phyloP scores from a whole-genome alignment of 1,140 invertebrate genomes.

The Zelostemma sp. region DNA sequence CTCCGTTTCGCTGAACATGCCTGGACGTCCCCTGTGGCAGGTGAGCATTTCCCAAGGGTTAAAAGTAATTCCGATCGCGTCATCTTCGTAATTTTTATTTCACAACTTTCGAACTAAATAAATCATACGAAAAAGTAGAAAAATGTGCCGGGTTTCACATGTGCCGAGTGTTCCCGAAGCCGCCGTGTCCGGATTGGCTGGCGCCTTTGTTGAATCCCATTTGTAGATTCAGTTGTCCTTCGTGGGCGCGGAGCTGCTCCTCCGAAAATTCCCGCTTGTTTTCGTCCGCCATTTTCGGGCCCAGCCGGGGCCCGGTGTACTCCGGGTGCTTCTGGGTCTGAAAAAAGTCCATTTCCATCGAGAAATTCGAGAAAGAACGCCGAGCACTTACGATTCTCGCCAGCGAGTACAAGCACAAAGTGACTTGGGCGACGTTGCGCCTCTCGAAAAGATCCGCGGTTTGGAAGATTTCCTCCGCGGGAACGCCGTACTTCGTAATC shows the following conservation, averaged over 20 bases:
- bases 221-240: constrained; percentile 93
- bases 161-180: constrained; percentile 95
- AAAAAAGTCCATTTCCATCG: not conserved
- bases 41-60: too few relatives aligned
- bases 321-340: constrained; percentile 96
- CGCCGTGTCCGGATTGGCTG: constrained; percentile 86
- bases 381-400: constrained; percentile 86
- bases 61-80: too few relatives aligned
- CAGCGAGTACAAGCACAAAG: constrained; percentile 88
- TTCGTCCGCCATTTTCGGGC: constrained; percentile 96
- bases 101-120: too few relatives aligned
- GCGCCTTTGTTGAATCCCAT: constrained; percentile 97
- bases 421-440: constrained; percentile 96
- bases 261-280: constrained; percentile 94
- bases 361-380: constrained; percentile 7
- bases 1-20: too few relatives aligned
- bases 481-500: constrained; percentile 93
- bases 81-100: too few relatives aligned
- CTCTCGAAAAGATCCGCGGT: constrained; percentile 97
- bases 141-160: too few relatives aligned
- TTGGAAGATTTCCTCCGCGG: constrained; percentile 98
- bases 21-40: too few relatives aligned
- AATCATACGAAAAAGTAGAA: too few relatives aligned
- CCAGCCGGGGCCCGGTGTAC: constrained; percentile 88
- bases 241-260: constrained; percentile 92